These are phyloP conservation scores for Heliocidaris erythrogramma DNA, from an alignment of 35 echinoderm and acorn worm genomes.

Conservation along the genomic window DNA sequence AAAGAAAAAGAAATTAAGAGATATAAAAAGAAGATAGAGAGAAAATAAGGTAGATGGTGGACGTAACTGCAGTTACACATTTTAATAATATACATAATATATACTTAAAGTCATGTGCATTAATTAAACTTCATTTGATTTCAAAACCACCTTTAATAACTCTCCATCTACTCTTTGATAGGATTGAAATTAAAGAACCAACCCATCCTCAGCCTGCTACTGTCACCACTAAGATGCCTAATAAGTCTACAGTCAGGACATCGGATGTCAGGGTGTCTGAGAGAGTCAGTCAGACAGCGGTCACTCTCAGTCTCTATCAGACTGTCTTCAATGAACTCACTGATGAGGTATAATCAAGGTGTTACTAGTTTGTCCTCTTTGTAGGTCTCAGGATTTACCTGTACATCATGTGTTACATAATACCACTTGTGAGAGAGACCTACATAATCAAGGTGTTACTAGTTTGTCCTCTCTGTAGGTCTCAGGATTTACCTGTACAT, in stretches of 20 bases:
- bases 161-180: background rate
- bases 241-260: constrained; percentile 84
- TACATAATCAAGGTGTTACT: background rate
- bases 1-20: no score
- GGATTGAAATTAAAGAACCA: constrained; percentile 64
- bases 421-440: no score
- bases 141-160: no score
- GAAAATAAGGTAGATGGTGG: no score
- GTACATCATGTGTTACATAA: no score
- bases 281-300: constrained; percentile 69
- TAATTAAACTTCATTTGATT: no score
- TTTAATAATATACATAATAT: no score
- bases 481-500: no score
- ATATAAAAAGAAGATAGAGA: no score
- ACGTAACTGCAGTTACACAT: no score
- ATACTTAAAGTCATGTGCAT: no score
- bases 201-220: constrained; percentile 94
- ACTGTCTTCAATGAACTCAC: constrained; percentile 94
- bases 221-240: constrained; percentile 73
- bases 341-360: constrained; percentile 64
- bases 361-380: background rate
- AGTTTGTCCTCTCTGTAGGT: background rate
- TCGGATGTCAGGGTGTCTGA: constrained; percentile 93
- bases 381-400: no score
- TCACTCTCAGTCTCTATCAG: constrained; percentile 86